Conservation (phyloP, 1,140 invertebrate genomes). For the Macrocentrus cingulum region DNA sequence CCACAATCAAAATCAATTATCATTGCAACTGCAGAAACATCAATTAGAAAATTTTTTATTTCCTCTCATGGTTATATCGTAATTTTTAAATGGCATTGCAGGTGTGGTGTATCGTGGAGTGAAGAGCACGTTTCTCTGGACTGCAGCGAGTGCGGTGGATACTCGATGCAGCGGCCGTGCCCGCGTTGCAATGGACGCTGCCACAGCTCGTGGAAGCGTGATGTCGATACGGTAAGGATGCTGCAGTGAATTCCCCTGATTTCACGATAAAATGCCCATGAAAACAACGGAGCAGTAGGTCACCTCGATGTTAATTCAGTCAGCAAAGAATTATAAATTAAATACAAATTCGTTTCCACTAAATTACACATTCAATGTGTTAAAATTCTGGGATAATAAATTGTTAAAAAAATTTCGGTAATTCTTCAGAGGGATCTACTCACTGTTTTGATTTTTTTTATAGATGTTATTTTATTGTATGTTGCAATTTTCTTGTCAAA, state of each 20-base stretch:
- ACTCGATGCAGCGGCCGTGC: constrained; percentile 75
- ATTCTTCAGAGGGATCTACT: too few species aligned
- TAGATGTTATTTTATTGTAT: too few species aligned
- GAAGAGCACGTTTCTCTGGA: constrained; percentile 78
- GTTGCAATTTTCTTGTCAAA: too few species aligned
- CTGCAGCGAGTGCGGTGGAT: constrained; percentile 82
- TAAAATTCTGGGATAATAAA: too few species aligned
- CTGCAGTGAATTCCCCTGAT: neutral
- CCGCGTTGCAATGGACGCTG: constrained; percentile 77
- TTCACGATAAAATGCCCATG: neutral
- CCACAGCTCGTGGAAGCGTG: constrained; percentile 72
- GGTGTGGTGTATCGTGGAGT: constrained; percentile 81
- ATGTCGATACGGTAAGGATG: constrained; percentile 71
- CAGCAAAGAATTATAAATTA: too few species aligned
- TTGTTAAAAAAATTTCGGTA: too few species aligned
- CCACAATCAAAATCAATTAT: neutral
- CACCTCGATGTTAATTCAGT: neutral
- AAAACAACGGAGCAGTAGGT: neutral
- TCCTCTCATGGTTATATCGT: constrained; percentile 5
- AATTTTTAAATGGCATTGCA: constrained; percentile 41
- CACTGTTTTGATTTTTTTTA: too few species aligned
- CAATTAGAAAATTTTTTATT: too few species aligned
- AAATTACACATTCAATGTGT: too few species aligned
- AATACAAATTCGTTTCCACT: too few species aligned
- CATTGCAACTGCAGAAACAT: too few species aligned